Percentiles rank a stretch among this genome's conserved stretches.
phyloP scores from a whole-genome alignment of 1,140 invertebrate genomes.

The Zaprionus camerounensis region DNA sequence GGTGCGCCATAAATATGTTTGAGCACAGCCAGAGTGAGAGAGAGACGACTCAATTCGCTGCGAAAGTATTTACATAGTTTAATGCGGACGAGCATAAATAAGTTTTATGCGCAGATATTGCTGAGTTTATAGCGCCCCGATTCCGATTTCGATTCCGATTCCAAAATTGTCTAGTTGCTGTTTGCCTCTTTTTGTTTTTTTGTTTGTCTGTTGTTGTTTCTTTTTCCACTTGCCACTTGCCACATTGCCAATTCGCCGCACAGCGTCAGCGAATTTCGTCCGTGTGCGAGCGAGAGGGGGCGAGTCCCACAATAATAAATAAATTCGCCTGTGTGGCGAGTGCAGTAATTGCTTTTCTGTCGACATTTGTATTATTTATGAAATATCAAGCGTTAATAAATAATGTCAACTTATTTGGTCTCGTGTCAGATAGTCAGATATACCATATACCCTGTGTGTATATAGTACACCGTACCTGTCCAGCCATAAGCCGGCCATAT shows the following conservation, averaged over 20 bases:
- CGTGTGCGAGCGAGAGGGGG: background rate
- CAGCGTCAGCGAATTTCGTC: slow-evolving; percentile 1
- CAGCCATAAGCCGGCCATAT: slow-evolving; percentile 26
- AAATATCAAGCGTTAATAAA: slow-evolving; percentile 58
- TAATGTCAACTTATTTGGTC: slow-evolving; percentile 36
- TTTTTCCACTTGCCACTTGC: slow-evolving; percentile 19
- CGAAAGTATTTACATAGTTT: slow-evolving; percentile 59
- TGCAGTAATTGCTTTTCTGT: slow-evolving; percentile 60
- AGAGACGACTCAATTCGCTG: slow-evolving; percentile 9
- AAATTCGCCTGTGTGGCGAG: slow-evolving; percentile 54
- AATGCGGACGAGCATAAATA: slow-evolving; percentile 72
- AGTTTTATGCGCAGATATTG: slow-evolving; percentile 73
- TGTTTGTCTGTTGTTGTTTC: slow-evolving; percentile 16
- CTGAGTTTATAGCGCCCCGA: slow-evolving; percentile 63
- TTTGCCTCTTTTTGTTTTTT: background rate
- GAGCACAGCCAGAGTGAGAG: slow-evolving; percentile 17
- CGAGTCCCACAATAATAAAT: slow-evolving; percentile 17
- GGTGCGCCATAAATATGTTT: slow-evolving; percentile 69
- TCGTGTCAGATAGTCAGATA: slow-evolving; percentile 10
- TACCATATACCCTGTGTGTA: background rate
- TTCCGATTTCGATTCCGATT: slow-evolving; percentile 45
- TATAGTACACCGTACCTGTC: slow-evolving; percentile 5
- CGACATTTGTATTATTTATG: slow-evolving; percentile 78
- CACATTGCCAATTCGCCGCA: slow-evolving; percentile 24
- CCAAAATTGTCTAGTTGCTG: slow-evolving; percentile 3